Evolutionary conservation across 2,888 invertebrate species (phyloP).

Genomic region (Anoncus sp.): DNA sequence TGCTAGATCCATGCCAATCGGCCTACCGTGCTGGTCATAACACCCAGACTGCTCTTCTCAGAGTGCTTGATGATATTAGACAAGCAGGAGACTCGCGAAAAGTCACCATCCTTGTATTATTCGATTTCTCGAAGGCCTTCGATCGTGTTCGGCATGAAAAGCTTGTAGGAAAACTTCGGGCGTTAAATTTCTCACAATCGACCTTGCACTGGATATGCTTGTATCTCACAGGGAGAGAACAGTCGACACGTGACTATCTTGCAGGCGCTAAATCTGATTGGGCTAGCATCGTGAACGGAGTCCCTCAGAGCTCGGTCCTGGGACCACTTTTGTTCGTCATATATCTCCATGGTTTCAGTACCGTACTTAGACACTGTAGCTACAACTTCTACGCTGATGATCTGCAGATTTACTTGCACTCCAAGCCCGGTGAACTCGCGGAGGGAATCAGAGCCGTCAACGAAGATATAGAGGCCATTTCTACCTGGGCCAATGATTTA

Average conservation of each 20-base stretch:
- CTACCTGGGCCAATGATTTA: constrained; percentile 22
- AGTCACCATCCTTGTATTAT: constrained; percentile 33
- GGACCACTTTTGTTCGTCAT: constrained; percentile 36
- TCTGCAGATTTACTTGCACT: constrained; percentile 25
- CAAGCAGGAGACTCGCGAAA: neutral
- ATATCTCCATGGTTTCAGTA: neutral
- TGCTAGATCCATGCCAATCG: constrained; percentile 2
- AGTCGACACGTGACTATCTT: neutral
- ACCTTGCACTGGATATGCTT: neutral
- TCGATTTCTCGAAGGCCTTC: constrained; percentile 51
- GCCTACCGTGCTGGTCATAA: constrained; percentile 10
- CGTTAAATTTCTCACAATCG: neutral
- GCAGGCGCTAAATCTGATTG: neutral
- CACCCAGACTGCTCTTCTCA: constrained; percentile 26
- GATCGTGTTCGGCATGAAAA: constrained; percentile 22
- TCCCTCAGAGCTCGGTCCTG: constrained; percentile 42
- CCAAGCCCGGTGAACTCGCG: neutral
- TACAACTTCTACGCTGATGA: constrained; percentile 42
- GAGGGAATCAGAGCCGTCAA: neutral
- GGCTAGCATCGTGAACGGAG: neutral
- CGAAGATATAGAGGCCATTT: constrained; percentile 23
- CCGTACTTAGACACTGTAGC: neutral
- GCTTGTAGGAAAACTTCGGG: neutral
- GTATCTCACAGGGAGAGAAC: neutral
- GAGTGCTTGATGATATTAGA: constrained; percentile 8